Conservation (phyloP, 2,888 invertebrate species). For the Pollenia angustigena region DNA sequence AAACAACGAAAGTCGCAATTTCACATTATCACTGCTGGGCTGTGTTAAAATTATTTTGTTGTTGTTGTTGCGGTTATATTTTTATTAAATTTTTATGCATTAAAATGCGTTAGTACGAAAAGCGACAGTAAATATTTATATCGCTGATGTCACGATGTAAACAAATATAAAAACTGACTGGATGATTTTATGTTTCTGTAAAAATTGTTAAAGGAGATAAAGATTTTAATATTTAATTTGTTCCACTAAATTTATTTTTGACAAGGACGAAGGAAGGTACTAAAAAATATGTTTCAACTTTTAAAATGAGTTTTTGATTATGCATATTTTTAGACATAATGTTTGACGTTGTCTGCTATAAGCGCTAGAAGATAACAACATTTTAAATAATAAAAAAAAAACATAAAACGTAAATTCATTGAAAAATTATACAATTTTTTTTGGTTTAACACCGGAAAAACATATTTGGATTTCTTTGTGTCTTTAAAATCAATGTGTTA, state of each 20-base stretch:
- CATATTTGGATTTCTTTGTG: no score
- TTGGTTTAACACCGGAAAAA: no score
- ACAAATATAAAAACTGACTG: not conserved
- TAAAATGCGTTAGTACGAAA: constrained; percentile 3
- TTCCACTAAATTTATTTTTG: not conserved
- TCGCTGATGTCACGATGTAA: constrained; percentile 19
- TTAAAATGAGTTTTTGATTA: no score
- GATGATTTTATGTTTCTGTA: not conserved
- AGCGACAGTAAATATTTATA: not conserved
- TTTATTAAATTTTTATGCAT: not conserved
- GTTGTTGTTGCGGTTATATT: not conserved
- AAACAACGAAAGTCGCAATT: no score
- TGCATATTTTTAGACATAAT: no score
- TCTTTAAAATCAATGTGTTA: no score
- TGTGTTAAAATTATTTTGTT: constrained; percentile 3
- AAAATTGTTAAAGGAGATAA: not conserved
- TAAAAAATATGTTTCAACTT: no score
- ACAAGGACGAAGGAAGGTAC: not conserved
- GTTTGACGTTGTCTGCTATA: no score
- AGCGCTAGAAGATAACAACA: no score
- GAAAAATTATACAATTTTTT: no score
- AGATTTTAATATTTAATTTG: not conserved
- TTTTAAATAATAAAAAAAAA: no score
- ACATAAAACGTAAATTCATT: no score
- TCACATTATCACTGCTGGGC: not conserved